phyloP scores from a whole-genome alignment of 2,113 vertebrate genomes.

The Laticauda laticaudata region DNA sequence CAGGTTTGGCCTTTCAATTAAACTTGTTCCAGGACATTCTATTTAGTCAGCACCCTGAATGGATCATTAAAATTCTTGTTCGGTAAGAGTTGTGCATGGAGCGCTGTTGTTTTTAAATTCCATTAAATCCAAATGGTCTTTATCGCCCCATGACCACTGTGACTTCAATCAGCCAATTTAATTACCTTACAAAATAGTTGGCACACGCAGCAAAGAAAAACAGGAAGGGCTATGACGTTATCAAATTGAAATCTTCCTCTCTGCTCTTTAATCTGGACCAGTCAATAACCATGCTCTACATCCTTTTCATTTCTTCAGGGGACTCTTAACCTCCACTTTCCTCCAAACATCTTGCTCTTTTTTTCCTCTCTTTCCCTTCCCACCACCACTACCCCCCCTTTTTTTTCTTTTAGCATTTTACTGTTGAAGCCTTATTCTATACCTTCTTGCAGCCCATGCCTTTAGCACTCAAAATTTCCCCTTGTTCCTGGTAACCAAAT shows the following conservation, averaged over 20 bases:
- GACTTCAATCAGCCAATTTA: conserved; percentile 86
- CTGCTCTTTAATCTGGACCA: conserved; percentile 72
- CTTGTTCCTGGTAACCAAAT: conserved; percentile 33
- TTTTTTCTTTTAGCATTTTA: not conserved
- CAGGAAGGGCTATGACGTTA: conserved; percentile 75
- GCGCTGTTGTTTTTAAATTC: conserved; percentile 80
- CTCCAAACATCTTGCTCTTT: conserved; percentile 50
- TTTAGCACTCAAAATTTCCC: conserved; percentile 44
- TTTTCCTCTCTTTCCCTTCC: not conserved
- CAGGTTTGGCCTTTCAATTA: conserved; percentile 83
- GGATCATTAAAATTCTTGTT: conserved; percentile 81
- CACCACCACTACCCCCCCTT: too few relatives aligned
- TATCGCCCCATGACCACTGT: conserved; percentile 79
- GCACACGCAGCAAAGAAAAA: conserved; percentile 75
- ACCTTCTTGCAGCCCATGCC: conserved; percentile 46
- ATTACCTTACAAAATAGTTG: conserved; percentile 82
- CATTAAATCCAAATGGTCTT: conserved; percentile 84
- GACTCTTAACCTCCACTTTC: conserved; percentile 71
- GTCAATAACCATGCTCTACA: conserved; percentile 72
- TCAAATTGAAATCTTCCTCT: conserved; percentile 80
- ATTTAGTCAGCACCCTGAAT: conserved; percentile 79
- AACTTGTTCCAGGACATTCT: conserved; percentile 73
- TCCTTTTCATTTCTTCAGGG: conserved; percentile 56
- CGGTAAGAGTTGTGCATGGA: conserved; percentile 74
- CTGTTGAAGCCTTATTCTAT: conserved; percentile 37